Evolutionary conservation across 2,888 invertebrate genomes (phyloP), one percentile per base, ranked within the genome.

Genomic region (Iselma pallidipennis): DNA sequence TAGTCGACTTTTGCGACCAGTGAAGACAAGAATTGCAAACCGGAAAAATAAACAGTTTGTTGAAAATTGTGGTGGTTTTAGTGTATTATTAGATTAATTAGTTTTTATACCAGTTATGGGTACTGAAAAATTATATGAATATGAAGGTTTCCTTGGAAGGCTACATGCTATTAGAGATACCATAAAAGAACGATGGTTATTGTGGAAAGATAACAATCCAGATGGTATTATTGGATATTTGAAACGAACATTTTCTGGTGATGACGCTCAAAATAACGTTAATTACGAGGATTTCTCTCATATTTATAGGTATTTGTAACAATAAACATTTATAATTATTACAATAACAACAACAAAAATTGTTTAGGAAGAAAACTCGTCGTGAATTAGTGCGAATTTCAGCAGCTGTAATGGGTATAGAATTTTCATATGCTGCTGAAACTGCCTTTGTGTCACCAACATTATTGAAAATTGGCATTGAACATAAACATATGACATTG

Each of bases 371-470:
- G 67, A 95, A 95, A 83, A 89, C 90, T 12, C 85, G 92, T 16
- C 82, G 85, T 53, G 95, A 96, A 79, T 82, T 97, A 70, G 88
- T 96, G 68, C 86, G 94, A 9, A 89, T 97, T 67, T 96, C 96
- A 19, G 92, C 96, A 0, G 96, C 96, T 0, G 96, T 98, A 0
- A 96, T 96, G 92, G 97, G 98, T 1, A 96, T 98, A 60, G 97
- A 98, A 80, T 95, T 98, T 82, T 96, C 97, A 0, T 98, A 98
- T 78, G 96, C 98, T 0, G 97, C 96, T 0, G 97, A 98, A 83
- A 98, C 97, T 0, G 97, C 97, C 0, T 97, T 97, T 81, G 97
- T 97, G 0, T 96, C 95, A 0, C 97, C 98, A 1, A 96, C 95
- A 0, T 83, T 98, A 12, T 86, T 97, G 3, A 94, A 95, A 83